These are phyloP conservation scores for Nesoenas mayeri DNA, from an alignment of 2,113 vertebrate genomes.

Conservation along the genomic window DNA sequence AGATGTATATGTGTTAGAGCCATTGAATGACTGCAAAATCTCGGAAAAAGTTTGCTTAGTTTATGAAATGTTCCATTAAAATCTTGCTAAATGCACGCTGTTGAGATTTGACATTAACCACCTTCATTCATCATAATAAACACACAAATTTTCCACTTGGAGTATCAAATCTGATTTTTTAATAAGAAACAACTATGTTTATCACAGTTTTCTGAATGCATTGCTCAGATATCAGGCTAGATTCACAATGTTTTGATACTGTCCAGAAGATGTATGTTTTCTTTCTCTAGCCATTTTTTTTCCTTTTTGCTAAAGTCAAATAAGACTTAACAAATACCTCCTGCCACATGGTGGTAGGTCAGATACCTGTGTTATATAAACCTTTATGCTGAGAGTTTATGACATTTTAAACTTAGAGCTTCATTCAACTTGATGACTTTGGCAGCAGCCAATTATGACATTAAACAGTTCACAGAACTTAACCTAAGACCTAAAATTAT, in stretches of 20 bases:
- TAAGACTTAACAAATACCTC: slow-evolving; percentile 89
- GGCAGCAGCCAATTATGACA: slow-evolving; percentile 80
- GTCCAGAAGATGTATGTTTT: slow-evolving; percentile 89
- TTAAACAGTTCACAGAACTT: slow-evolving; percentile 80
- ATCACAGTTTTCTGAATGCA: slow-evolving; percentile 78
- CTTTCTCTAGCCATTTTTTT: slow-evolving; percentile 31
- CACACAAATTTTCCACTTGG: slow-evolving; percentile 56
- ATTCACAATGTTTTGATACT: slow-evolving; percentile 83
- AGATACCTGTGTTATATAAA: slow-evolving; percentile 89
- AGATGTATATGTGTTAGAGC: not conserved
- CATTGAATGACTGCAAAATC: slow-evolving; percentile 9
- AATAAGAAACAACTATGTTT: slow-evolving; percentile 79
- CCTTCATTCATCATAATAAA: slow-evolving; percentile 66
- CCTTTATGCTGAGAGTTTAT: slow-evolving; percentile 73
- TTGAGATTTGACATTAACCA: slow-evolving; percentile 68
- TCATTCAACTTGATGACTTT: slow-evolving; percentile 74
- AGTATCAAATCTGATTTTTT: slow-evolving; percentile 71
- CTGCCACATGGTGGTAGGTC: slow-evolving; percentile 75
- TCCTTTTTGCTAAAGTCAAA: slow-evolving; percentile 76
- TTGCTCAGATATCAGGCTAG: slow-evolving; percentile 67
- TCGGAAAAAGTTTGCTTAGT: slow-evolving; percentile 28
- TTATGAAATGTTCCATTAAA: slow-evolving; percentile 51
- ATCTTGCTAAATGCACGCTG: slow-evolving; percentile 43
- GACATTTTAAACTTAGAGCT: slow-evolving; percentile 78
- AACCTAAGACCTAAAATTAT: slow-evolving; percentile 74